These are phyloP conservation scores for Papilio dardanus DNA, from an alignment of 1,140 invertebrate species.

Conservation along the genomic window DNA sequence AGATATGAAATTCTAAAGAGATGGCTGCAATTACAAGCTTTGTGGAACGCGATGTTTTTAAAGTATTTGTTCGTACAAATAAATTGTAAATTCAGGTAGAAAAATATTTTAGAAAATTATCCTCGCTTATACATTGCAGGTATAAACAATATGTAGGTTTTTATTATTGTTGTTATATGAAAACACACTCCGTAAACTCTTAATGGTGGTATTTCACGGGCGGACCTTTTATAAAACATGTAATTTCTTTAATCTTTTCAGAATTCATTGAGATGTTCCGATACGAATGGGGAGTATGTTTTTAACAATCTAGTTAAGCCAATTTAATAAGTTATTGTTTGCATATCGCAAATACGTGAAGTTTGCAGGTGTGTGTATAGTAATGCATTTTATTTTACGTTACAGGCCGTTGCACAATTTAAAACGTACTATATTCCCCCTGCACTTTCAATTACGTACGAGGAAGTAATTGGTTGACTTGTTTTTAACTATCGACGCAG, in stretches of 20 bases:
- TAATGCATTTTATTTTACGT: slow-evolving; percentile 8
- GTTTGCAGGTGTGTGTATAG: neutral
- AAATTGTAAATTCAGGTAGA: neutral
- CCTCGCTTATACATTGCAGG: neutral
- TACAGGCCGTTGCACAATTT: slow-evolving; percentile 1
- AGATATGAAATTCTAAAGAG: slow-evolving; percentile 21
- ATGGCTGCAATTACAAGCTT: slow-evolving; percentile 22
- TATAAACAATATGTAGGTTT: neutral
- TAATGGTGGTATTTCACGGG: too few relatives aligned
- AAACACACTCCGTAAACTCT: too few relatives aligned
- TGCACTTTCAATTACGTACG: slow-evolving; percentile 25
- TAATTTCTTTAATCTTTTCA: too few relatives aligned
- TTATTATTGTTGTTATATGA: too few relatives aligned
- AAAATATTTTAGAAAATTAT: neutral
- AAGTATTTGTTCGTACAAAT: slow-evolving; percentile 5
- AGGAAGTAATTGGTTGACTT: slow-evolving; percentile 21
- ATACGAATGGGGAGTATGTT: too few relatives aligned
- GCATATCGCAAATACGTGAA: neutral
- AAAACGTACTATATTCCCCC: slow-evolving; percentile 6
- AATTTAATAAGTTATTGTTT: neutral
- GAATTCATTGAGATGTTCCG: too few relatives aligned
- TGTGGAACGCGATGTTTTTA: neutral
- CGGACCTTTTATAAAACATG: too few relatives aligned
- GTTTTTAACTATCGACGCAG: slow-evolving; percentile 12
- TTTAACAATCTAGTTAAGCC: neutral